phyloP scores from a whole-genome alignment of 2,113 vertebrate species.

The Tupaia chinensis region DNA sequence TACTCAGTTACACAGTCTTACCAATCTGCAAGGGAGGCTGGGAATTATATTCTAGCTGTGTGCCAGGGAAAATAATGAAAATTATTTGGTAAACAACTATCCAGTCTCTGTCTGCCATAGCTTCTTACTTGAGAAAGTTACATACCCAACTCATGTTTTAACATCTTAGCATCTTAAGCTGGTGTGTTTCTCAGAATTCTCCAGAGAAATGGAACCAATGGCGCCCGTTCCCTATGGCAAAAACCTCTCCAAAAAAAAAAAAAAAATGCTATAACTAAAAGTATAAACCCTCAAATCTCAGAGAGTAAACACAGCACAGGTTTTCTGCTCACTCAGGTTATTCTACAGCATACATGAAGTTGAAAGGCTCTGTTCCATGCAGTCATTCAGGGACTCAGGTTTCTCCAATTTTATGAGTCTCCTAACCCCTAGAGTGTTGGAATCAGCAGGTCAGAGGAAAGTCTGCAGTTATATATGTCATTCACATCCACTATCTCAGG shows the following conservation, averaged over 20 bases:
- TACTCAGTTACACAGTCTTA: background rate
- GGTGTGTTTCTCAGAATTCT: background rate
- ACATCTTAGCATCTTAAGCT: background rate
- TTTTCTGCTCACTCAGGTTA: background rate
- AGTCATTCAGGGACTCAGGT: background rate
- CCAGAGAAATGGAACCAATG: background rate
- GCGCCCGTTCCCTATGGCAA: too few species aligned
- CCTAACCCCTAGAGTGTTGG: background rate
- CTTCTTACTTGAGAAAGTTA: constrained; percentile 18
- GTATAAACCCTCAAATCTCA: background rate
- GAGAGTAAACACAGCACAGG: background rate
- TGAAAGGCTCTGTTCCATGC: background rate
- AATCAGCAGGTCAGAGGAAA: background rate
- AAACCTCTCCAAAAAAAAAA: too few species aligned
- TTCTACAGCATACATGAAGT: background rate
- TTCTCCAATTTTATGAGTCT: background rate
- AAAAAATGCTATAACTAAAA: constrained; percentile 29
- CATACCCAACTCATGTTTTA: background rate
- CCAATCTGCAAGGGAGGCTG: background rate
- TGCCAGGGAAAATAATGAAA: background rate
- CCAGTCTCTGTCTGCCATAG: background rate
- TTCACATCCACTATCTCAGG: background rate
- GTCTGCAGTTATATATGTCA: background rate
- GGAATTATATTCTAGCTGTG: background rate
- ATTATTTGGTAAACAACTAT: background rate